Evolutionary conservation across 2,888 invertebrate species (phyloP).

Genomic region (Monochamus alternatus): DNA sequence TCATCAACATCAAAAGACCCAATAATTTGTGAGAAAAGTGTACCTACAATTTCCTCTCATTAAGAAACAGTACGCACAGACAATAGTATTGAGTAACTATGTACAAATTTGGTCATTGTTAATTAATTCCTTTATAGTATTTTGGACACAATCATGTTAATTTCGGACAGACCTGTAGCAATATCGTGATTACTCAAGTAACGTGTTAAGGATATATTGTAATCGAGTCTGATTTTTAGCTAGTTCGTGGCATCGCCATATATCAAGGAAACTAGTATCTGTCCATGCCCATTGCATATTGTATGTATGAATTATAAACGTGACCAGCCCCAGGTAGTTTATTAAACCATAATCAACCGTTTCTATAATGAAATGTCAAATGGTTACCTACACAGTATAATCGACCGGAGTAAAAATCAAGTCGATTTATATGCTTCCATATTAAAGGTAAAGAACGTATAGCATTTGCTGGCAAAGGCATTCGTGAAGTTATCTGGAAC

Average conservation of each 20-base stretch:
- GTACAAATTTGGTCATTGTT: background rate
- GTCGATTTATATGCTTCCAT: slow-evolving; percentile 5
- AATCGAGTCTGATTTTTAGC: slow-evolving; percentile 10
- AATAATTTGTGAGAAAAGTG: too few relatives aligned
- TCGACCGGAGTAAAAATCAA: slow-evolving; percentile 10
- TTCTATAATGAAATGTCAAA: slow-evolving; percentile 35
- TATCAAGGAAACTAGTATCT: slow-evolving; percentile 25
- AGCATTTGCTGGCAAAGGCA: background rate
- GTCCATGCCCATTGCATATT: slow-evolving; percentile 16
- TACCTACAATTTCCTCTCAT: too few relatives aligned
- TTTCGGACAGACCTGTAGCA: background rate
- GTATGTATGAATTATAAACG: slow-evolving; percentile 19
- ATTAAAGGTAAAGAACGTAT: background rate
- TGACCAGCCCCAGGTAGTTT: slow-evolving; percentile 19
- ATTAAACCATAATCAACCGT: slow-evolving; percentile 32
- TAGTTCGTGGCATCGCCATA: background rate
- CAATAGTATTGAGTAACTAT: too few relatives aligned
- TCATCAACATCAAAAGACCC: too few relatives aligned
- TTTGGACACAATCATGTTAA: background rate
- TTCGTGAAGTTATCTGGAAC: slow-evolving; percentile 17
- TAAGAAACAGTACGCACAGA: too few relatives aligned
- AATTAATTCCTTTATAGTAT: slow-evolving; percentile 15
- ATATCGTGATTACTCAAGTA: slow-evolving; percentile 1
- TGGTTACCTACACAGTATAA: slow-evolving; percentile 23
- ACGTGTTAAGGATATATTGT: slow-evolving; percentile 2